phyloP scores from a whole-genome alignment of 2,888 invertebrate species.

The Cryptus armator region DNA sequence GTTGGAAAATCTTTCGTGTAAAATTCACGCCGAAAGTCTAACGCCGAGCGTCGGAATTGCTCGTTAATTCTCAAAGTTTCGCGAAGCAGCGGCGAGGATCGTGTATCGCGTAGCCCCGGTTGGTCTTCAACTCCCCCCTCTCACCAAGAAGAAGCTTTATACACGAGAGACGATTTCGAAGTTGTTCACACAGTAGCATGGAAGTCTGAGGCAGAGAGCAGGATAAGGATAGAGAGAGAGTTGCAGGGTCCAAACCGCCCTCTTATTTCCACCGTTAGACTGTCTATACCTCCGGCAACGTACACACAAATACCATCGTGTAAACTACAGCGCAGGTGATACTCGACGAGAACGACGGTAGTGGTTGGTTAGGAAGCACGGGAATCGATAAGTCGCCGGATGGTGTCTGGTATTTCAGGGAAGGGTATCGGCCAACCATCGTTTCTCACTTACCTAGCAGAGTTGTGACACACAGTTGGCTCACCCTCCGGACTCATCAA shows the following conservation, averaged over 20 bases:
- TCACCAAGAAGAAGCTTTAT: slow-evolving; percentile 50
- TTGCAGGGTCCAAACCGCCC: slow-evolving; percentile 63
- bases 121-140: neutral
- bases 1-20: neutral
- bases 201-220: slow-evolving; percentile 47
- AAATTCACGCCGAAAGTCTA: neutral
- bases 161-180: slow-evolving; percentile 56
- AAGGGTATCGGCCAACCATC: slow-evolving; percentile 40
- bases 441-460: slow-evolving; percentile 56
- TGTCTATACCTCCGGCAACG: neutral
- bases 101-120: slow-evolving; percentile 50
- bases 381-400: slow-evolving; percentile 65
- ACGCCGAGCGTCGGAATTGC: slow-evolving; percentile 29
- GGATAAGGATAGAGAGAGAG: slow-evolving; percentile 35
- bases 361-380: slow-evolving; percentile 35
- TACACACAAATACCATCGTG: neutral
- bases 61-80: slow-evolving; percentile 68
- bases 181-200: slow-evolving; percentile 59
- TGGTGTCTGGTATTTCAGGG: slow-evolving; percentile 60
- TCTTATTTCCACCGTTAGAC: slow-evolving; percentile 55
- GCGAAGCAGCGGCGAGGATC: slow-evolving; percentile 14
- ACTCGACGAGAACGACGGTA: slow-evolving; percentile 18
- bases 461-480: slow-evolving; percentile 50
- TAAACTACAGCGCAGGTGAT: neutral
- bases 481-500: slow-evolving; percentile 36